Percentiles rank a stretch among this genome's conserved stretches.
phyloP scores from a whole-genome alignment of 2,113 vertebrate genomes.

The Aramus guarauna region DNA sequence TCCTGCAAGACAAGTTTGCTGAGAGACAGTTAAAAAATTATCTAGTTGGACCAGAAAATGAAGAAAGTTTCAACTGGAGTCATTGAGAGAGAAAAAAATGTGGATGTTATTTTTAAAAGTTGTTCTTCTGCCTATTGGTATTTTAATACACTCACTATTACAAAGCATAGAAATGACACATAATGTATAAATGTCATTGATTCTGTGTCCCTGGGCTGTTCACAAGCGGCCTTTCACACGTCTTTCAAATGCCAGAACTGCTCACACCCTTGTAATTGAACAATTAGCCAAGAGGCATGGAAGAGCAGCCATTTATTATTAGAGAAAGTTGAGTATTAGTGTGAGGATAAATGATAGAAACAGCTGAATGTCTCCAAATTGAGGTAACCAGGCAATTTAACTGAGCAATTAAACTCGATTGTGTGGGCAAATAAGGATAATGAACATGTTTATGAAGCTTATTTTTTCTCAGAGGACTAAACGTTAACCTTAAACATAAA shows the following conservation, averaged over 20 bases:
- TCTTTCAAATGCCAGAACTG: conserved; percentile 61
- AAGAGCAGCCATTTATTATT: conserved; percentile 40
- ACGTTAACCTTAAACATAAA: conserved; percentile 1
- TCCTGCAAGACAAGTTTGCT: background rate
- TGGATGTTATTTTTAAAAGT: background rate
- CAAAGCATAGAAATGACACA: conserved; percentile 1
- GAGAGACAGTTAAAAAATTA: background rate
- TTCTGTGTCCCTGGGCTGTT: conserved; percentile 28
- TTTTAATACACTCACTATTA: background rate
- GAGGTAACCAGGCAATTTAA: conserved; percentile 61
- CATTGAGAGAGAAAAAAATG: background rate
- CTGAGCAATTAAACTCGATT: conserved; percentile 66
- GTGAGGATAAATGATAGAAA: conserved; percentile 37
- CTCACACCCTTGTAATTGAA: conserved; percentile 58
- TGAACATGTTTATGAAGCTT: background rate
- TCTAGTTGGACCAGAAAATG: background rate
- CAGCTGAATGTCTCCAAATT: conserved; percentile 2
- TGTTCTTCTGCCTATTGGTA: background rate
- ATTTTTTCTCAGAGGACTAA: background rate
- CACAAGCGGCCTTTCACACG: conserved; percentile 41
- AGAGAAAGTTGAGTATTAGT: conserved; percentile 32
- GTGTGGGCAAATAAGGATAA: conserved; percentile 21
- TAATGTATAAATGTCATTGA: conserved; percentile 57
- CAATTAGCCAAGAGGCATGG: conserved; percentile 65
- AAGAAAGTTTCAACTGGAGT: background rate